A percentile compares a stretch with the other conserved stretches of the same genome.
Evolutionary conservation across 2,113 vertebrate species (phyloP).

Genomic region (Perca fluviatilis): DNA sequence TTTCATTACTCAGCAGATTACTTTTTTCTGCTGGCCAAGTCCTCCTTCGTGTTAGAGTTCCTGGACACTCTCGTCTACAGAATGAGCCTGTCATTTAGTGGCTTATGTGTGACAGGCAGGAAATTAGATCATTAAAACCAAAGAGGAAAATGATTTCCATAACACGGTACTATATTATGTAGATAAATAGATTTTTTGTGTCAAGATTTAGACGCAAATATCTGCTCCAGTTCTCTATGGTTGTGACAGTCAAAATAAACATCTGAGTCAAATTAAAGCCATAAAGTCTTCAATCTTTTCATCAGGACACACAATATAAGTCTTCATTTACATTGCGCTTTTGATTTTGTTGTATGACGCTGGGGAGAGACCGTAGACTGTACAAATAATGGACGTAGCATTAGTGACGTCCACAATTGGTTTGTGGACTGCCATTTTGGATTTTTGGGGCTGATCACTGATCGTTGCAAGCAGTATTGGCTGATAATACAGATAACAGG

Average conservation of each 20-base stretch:
- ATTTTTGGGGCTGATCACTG: too few relatives aligned
- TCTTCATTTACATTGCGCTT: background rate
- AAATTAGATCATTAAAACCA: conserved; percentile 47
- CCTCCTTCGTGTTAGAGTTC: conserved; percentile 19
- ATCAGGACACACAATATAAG: background rate
- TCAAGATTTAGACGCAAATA: conserved; percentile 17
- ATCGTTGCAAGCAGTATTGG: too few relatives aligned
- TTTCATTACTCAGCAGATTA: conserved; percentile 46
- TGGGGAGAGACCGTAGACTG: background rate
- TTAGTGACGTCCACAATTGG: too few relatives aligned
- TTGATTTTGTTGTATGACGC: background rate
- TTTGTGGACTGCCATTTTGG: too few relatives aligned
- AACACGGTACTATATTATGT: background rate
- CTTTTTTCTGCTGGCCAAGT: conserved; percentile 32
- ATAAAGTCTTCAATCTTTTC: background rate
- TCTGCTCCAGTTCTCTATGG: conserved; percentile 12
- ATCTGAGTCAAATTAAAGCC: background rate
- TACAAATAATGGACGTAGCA: too few relatives aligned
- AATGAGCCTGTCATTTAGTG: conserved; percentile 38
- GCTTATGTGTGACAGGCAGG: conserved; percentile 41
- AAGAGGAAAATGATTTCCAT: conserved; percentile 12
- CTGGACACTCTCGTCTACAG: conserved; percentile 17
- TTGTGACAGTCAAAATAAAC: conserved; percentile 14
- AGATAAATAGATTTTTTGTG: too few relatives aligned
- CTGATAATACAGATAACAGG: too few relatives aligned